Evolutionary conservation across 2,888 invertebrate species (phyloP).

Genomic region (Shargacucullia verbasci): DNA sequence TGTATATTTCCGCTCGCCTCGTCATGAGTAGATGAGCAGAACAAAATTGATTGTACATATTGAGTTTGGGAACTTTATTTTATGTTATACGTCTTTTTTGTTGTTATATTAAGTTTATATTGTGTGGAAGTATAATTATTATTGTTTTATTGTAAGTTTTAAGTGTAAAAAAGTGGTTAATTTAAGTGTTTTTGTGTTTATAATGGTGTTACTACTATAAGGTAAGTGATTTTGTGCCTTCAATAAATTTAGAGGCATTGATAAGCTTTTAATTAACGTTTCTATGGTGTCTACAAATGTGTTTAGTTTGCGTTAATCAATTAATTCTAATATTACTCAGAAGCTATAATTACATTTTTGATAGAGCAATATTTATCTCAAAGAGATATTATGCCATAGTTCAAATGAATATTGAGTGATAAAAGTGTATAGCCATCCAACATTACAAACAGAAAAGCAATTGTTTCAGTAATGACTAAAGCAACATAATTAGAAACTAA

Average conservation of each 20-base stretch:
- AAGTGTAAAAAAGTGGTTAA: constrained; percentile 59
- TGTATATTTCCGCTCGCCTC: constrained; percentile 71
- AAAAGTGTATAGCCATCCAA: not conserved
- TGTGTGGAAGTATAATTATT: constrained; percentile 55
- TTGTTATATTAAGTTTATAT: constrained; percentile 62
- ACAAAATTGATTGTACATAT: constrained; percentile 58
- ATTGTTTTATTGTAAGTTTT: constrained; percentile 57
- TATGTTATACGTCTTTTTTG: constrained; percentile 55
- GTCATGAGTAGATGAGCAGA: constrained; percentile 46
- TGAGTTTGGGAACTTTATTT: constrained; percentile 52
- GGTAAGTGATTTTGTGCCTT: constrained; percentile 62
- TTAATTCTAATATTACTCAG: constrained; percentile 13
- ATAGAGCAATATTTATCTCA: not conserved
- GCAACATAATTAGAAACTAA: too few species aligned
- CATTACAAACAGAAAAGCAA: too few species aligned
- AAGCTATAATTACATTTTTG: constrained; percentile 18
- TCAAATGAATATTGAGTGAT: not conserved
- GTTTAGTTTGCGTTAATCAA: constrained; percentile 20
- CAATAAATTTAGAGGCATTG: constrained; percentile 54
- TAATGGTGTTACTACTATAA: constrained; percentile 67
- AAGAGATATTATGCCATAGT: not conserved
- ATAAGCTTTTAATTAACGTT: constrained; percentile 51
- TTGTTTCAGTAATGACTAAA: too few species aligned
- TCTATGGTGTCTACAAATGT: constrained; percentile 29
- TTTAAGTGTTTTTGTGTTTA: constrained; percentile 54